Base-by-base conservation (phyloP, 2,888 invertebrate genomes). In the Dascillus cervinus region DNA sequence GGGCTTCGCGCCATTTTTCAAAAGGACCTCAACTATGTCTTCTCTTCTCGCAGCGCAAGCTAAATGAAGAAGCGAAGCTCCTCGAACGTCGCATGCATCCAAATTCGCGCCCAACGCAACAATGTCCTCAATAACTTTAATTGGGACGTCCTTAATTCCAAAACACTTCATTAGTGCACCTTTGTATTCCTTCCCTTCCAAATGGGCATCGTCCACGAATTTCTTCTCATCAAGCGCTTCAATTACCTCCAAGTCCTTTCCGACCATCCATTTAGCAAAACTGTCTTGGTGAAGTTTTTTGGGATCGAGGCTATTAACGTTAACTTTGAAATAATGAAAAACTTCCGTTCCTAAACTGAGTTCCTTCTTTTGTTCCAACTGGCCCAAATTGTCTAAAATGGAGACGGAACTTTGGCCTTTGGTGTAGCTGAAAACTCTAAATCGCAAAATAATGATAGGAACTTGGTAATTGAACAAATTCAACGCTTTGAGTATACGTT, bases 141-240 rank as follows among this genome's bases (percentile, higher is more conserved):
- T 12, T 14, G 11, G 17, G 9, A 38, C 15, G 3, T 31, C 11
- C 10, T 26, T 26, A 2, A 30, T 17, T 27, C 13, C 13, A 3
- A 38, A 31, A 6, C 26, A 26, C 5, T 24, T 17, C 8, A 34
- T 27, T 11, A 38, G 6, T 1, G 34, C 30, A 1, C 30, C 14
- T 1, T 19, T 4, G 5, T n/a, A 6, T 14, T 26, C 24, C 1
- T 24, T 20, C 4, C 23, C 30, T 11, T 31, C n/a, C 3, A 10
- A 5, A 15, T 24, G 25, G 11, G 13, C 15, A 4, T 37, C 37
- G 11, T 37, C 33, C 5, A 37, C 23, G 13, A 29, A 37, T 12
- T 24, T 22, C 2, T 17, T 19, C 13, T 38, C 38, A n/a, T 38
- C 38, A 13, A 34, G 38, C 3, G 34, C 31, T 28, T 38, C 38